phyloP scores from a whole-genome alignment of 1,140 invertebrate genomes.

The Ridgeia piscesae region DNA sequence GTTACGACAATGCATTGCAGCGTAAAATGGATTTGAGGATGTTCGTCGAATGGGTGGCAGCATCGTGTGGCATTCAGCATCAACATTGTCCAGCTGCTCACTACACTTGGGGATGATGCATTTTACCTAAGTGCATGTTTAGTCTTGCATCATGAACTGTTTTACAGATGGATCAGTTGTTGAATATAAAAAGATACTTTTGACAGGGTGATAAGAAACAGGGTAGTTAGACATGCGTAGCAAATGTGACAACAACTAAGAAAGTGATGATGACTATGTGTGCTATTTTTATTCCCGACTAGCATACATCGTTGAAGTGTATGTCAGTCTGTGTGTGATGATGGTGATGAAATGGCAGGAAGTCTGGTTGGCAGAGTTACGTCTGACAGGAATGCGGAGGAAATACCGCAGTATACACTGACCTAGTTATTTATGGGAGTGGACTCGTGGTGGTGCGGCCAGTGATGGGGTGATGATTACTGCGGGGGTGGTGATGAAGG shows the following conservation, averaged over 20 bases:
- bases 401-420: neutral
- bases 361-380: neutral
- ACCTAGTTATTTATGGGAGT: neutral
- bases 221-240: neutral
- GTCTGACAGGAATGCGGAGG: neutral
- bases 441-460: neutral
- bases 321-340: neutral
- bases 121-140: neutral
- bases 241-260: neutral
- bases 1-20: no score
- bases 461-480: neutral
- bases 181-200: neutral
- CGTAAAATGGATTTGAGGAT: no score
- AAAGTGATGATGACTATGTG: neutral
- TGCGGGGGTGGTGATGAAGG: neutral
- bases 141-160: neutral
- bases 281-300: neutral
- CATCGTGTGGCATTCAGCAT: neutral
- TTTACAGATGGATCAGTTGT: neutral
- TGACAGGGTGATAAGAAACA: neutral
- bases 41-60: no score
- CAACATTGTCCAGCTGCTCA: neutral
- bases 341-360: neutral
- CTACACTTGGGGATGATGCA: neutral
- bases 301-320: neutral